Evolutionary conservation across 2,888 invertebrate genomes (phyloP), one percentile per base, ranked within the genome.

Genomic region (Amaurobius ferox): DNA sequence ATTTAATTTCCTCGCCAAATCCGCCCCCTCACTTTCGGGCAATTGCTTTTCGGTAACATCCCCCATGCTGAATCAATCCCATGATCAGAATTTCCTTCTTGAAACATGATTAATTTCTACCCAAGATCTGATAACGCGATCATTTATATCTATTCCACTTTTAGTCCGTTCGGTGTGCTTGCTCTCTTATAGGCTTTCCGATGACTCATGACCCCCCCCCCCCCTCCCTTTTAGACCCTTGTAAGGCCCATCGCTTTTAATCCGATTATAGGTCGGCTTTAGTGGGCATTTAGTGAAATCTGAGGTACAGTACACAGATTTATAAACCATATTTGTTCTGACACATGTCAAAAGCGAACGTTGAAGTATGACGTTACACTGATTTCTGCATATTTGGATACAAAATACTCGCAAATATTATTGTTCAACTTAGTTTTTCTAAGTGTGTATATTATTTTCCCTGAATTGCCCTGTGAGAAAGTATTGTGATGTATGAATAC

Each of bases 71-170:
- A 68, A 70, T 78, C 78, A 61, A 70, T 39, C 28, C 26, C 71
- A 35, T 28, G 71, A 79, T 55, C 70, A 70, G 44, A 48, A 67
- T 81, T 81, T 81, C 81, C 81, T 68, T 61, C 39, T 64, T 73
- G 66, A 35, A 26, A 28, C 26, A 44, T 66, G 71, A 79, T 79
- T 11, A 73, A 80, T 77, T 23, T 64, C 30, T n/a, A 29, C 11
- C 55, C 23, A 1, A 3, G 3, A 23, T 23, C 23, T 23, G 55
- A 55, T 55, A 55, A 55, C 55, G 55, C 11, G 55, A 23, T 55
- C 19, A 23, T 55, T 55, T 55, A 55, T 55, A 23, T 23, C 55
- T 11, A 23, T 55, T 48, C n/a, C 7, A 19, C 48, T n/a, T 19
- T 26, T 29, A 55, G 39, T 28, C 23, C 30, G 23, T 9, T 35